These are phyloP conservation scores for Apostichopus californicus DNA, from an alignment of 35 echinoderm and acorn worm genomes.

Conservation along the genomic window DNA sequence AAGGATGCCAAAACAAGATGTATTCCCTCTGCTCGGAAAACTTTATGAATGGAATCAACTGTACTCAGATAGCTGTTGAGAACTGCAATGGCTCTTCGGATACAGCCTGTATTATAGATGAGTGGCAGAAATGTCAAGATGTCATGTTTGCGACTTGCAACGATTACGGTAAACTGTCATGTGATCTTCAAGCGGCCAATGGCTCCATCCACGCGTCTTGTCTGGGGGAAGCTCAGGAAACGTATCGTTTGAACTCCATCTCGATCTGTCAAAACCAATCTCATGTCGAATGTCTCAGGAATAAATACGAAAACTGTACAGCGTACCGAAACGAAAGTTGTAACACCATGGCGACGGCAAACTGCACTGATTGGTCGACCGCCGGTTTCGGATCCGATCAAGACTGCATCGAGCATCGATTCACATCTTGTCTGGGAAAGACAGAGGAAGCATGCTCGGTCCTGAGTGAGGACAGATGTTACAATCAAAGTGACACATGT, in stretches of 20 bases:
- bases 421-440: neutral
- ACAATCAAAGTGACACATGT: neutral
- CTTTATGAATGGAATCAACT: conserved; percentile 7
- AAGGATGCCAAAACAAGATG: conserved; percentile 44
- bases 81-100: neutral
- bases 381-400: neutral
- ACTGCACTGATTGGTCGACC: conserved; percentile 6
- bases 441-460: neutral
- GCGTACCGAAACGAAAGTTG: neutral
- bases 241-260: neutral
- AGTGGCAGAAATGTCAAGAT: neutral
- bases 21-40: conserved; percentile 12
- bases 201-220: conserved; percentile 27
- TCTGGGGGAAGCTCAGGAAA: conserved; percentile 27
- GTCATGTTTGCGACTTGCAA: conserved; percentile 14
- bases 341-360: neutral
- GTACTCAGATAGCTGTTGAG: neutral
- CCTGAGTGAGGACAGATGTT: neutral
- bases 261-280: neutral
- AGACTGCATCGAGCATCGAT: neutral
- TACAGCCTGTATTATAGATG: neutral
- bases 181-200: neutral
- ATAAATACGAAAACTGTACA: conserved; percentile 18
- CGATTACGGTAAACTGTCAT: neutral
- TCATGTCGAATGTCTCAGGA: neutral